These are phyloP conservation scores for Odontocolon sp. DNA, from an alignment of 2,888 invertebrate genomes.

Conservation along the genomic window DNA sequence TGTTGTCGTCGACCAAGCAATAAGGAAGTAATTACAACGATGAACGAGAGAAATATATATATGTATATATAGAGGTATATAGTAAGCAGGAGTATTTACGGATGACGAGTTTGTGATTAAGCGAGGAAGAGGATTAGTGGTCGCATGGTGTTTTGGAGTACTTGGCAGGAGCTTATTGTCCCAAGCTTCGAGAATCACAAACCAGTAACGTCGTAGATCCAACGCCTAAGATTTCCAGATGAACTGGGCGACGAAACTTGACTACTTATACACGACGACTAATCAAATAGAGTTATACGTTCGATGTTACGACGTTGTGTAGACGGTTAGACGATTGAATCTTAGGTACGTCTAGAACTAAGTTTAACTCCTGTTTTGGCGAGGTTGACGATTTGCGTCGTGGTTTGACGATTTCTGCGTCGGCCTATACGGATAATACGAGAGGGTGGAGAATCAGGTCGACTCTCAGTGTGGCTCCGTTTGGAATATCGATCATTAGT, in stretches of 20 bases:
- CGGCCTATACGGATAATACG: not conserved
- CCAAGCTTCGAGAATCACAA: not conserved
- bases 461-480: not conserved
- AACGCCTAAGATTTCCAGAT: not conserved
- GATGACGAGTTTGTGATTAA: conserved; percentile 43
- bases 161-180: conserved; percentile 34
- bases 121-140: conserved; percentile 18
- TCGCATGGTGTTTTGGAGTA: conserved; percentile 15
- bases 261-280: conserved; percentile 47
- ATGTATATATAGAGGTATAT: too few relatives aligned
- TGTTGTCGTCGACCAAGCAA: conserved; percentile 1
- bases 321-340: not conserved
- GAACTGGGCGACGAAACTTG: conserved; percentile 34
- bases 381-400: conserved; percentile 1
- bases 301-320: not conserved
- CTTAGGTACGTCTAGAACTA: not conserved
- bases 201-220: not conserved
- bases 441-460: conserved; percentile 17
- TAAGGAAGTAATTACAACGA: not conserved
- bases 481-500: conserved; percentile 34
- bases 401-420: not conserved
- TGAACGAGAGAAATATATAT: not conserved
- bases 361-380: not conserved
- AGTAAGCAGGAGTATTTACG: conserved; percentile 4
- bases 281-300: conserved; percentile 51